These are phyloP conservation scores for Amphiprion ocellaris DNA, from an alignment of 2,113 vertebrate genomes.

Conservation along the genomic window DNA sequence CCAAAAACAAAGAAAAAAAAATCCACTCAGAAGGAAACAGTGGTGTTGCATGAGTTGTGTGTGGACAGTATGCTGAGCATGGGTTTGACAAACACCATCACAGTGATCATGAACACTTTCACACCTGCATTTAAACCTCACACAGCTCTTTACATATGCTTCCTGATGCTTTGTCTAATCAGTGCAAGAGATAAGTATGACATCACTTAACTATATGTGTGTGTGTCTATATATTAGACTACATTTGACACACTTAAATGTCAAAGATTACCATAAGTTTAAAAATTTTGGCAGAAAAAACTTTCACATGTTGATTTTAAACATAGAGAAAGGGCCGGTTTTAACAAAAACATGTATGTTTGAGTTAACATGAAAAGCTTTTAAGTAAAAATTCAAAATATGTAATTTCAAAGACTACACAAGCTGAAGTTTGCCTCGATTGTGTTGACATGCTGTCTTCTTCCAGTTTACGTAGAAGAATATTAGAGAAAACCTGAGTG, in stretches of 20 bases:
- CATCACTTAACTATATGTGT: slow-evolving; percentile 52
- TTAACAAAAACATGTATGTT: slow-evolving; percentile 47
- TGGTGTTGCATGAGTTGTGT: slow-evolving; percentile 69
- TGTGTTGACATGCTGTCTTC: slow-evolving; percentile 73
- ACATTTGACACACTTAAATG: slow-evolving; percentile 66
- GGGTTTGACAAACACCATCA: slow-evolving; percentile 62
- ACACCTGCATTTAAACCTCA: slow-evolving; percentile 46
- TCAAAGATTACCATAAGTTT: slow-evolving; percentile 70
- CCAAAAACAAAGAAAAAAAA: slow-evolving; percentile 73
- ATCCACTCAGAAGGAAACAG: slow-evolving; percentile 78
- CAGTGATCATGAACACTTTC: slow-evolving; percentile 72
- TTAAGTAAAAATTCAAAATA: slow-evolving; percentile 64
- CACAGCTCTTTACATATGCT: slow-evolving; percentile 42
- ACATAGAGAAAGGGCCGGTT: slow-evolving; percentile 47
- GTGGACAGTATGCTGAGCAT: slow-evolving; percentile 57
- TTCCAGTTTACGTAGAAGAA: slow-evolving; percentile 81
- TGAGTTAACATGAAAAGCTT: slow-evolving; percentile 59
- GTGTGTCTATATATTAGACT: slow-evolving; percentile 47
- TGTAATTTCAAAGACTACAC: slow-evolving; percentile 72
- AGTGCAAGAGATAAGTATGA: slow-evolving; percentile 73
- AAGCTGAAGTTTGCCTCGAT: slow-evolving; percentile 73
- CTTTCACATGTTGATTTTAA: slow-evolving; percentile 56
- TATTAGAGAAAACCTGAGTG: slow-evolving; percentile 81
- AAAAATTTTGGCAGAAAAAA: slow-evolving; percentile 69
- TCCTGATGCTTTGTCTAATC: slow-evolving; percentile 70